phyloP scores from a whole-genome alignment of 2,113 vertebrate genomes.

The Sylvilagus bachmani region DNA sequence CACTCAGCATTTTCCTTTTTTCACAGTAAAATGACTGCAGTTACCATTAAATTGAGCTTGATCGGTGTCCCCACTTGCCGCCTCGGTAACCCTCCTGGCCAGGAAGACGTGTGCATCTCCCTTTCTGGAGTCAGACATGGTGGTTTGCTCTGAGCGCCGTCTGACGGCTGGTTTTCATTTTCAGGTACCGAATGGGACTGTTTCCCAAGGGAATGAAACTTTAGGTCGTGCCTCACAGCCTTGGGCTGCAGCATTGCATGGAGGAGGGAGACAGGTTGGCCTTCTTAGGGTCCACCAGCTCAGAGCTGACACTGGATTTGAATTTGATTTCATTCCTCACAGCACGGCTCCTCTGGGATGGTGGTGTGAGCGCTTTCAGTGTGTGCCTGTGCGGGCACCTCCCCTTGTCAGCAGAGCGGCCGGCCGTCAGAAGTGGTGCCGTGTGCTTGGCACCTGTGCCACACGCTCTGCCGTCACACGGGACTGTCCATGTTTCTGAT shows the following conservation, averaged over 20 bases:
- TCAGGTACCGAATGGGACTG: constrained; percentile 11
- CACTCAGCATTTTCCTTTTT: constrained; percentile 82
- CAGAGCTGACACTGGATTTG: neutral
- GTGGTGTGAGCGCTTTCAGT: rapidly evolving
- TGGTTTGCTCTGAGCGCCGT: neutral
- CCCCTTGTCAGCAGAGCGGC: neutral
- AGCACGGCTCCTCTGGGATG: neutral
- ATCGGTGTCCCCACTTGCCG: constrained; percentile 60
- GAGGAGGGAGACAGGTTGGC: neutral
- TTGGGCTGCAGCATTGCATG: rapidly evolving
- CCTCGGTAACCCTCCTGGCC: constrained; percentile 40
- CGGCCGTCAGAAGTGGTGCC: neutral
- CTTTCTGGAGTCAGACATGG: neutral
- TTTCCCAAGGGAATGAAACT: neutral
- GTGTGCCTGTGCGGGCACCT: too few relatives aligned
- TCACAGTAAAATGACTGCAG: constrained; percentile 84
- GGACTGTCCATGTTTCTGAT: neutral
- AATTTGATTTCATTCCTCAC: neutral
- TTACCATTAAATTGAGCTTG: constrained; percentile 83
- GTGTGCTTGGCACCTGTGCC: neutral
- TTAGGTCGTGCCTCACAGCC: neutral
- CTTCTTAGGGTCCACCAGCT: neutral
- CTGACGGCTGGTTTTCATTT: constrained; percentile 35
- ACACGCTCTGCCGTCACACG: neutral
- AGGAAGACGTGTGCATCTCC: neutral